phyloP scores from a whole-genome alignment of 1,140 invertebrate species.

The Ptiloglossa arizonensis region DNA sequence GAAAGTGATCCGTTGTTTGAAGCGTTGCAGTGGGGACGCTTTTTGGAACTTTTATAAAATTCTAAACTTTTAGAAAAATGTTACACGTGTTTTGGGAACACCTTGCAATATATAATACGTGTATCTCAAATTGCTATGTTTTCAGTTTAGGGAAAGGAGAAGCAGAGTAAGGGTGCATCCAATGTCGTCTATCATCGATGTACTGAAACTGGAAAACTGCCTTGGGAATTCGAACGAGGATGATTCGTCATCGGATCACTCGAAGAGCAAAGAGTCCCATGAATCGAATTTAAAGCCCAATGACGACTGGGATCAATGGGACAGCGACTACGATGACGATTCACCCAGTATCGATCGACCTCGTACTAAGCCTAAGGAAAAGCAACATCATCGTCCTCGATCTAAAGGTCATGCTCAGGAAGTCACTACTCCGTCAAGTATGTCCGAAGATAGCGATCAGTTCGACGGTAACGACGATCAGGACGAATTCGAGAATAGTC shows the following conservation, averaged over 20 bases:
- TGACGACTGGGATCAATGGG: neutral
- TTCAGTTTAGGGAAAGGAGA: slow-evolving; percentile 78
- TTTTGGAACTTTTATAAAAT: too few relatives aligned
- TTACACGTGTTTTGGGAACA: too few relatives aligned
- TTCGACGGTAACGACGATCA: neutral
- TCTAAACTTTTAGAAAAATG: too few relatives aligned
- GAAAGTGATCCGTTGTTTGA: too few relatives aligned
- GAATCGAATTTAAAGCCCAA: neutral
- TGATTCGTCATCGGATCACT: slow-evolving; percentile 64
- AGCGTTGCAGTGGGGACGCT: too few relatives aligned
- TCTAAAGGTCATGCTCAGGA: neutral
- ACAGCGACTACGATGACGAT: neutral
- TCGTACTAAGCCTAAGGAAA: neutral
- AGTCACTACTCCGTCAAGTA: neutral
- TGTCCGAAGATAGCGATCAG: neutral
- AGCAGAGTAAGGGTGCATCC: slow-evolving; percentile 76
- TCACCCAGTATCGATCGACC: slow-evolving; percentile 57
- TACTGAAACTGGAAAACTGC: slow-evolving; percentile 76
- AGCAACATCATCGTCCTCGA: neutral
- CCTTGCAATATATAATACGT: too few relatives aligned
- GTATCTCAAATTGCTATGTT: neutral
- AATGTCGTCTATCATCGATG: slow-evolving; percentile 66
- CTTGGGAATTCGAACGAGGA: slow-evolving; percentile 57
- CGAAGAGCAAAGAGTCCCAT: slow-evolving; percentile 40
- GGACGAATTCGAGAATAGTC: neutral